These are phyloP conservation scores for Girardia tigrina DNA, from an alignment of 2,888 invertebrate species.

Conservation along the genomic window DNA sequence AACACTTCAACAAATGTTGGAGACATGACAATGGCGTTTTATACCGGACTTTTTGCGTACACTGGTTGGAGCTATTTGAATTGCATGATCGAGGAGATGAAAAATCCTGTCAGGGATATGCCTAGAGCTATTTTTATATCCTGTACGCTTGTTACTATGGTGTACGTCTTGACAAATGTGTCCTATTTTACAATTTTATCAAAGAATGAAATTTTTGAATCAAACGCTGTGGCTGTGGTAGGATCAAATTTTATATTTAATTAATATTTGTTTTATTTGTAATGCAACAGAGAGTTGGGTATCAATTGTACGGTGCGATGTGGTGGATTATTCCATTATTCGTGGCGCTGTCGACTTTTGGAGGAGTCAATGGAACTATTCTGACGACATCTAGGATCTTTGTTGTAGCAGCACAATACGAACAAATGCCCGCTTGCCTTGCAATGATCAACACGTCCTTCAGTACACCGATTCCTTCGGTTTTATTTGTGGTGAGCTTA, in stretches of 20 bases:
- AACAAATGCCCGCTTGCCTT: conserved; percentile 89
- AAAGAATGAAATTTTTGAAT: conserved; percentile 73
- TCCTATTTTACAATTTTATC: conserved; percentile 90
- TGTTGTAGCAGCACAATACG: conserved; percentile 87
- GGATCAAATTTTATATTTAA: background rate
- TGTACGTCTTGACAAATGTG: conserved; percentile 83
- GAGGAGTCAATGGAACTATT: conserved; percentile 78
- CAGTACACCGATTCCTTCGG: conserved; percentile 84
- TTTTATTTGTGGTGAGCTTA: conserved; percentile 67
- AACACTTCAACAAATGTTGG: conserved; percentile 72
- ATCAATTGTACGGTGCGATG: conserved; percentile 67
- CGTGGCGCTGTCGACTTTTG: conserved; percentile 74
- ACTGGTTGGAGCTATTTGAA: conserved; percentile 99
- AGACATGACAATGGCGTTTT: conserved; percentile 86
- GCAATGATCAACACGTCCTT: conserved; percentile 80
- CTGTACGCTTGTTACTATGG: conserved; percentile 75
- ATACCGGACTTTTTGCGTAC: conserved; percentile 93
- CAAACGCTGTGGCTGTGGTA: conserved; percentile 86
- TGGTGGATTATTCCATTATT: conserved; percentile 89
- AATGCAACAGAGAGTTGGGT: background rate
- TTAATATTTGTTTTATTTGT: too few relatives aligned
- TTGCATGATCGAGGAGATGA: conserved; percentile 93
- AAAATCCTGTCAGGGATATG: conserved; percentile 86
- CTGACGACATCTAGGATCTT: conserved; percentile 84
- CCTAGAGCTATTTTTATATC: conserved; percentile 87